Evolutionary conservation across 1,140 invertebrate species (phyloP), one percentile per base, ranked within the genome.

Genomic region (Drosophila saltans): DNA sequence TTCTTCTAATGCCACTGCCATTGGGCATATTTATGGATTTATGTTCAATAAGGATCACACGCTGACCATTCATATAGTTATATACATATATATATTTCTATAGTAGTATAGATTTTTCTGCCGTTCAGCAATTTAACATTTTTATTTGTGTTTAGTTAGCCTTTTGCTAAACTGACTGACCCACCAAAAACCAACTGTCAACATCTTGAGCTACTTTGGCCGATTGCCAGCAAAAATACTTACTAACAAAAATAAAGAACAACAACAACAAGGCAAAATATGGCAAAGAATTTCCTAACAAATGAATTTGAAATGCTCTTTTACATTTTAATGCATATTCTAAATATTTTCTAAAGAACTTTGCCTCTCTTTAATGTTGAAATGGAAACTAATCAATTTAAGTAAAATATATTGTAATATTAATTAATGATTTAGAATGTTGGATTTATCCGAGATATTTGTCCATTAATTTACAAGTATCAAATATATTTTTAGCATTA

Each of bases 21-120:
- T 66, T 76, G 81, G 79, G 66, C 76, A 88, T 80, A 74, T 75
- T 86, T 86, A 88, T 88, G 69, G 76, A 76, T 76, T 67, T 81
- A 43, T 73, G 58, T 66, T 72, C 56, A 78, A 67, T 70, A 62
- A 75, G 64, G 45, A 48, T 70, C 56, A 69, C 48, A 75, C 59
- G 66, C 74, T 55, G 62, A 62, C 73, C 65, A 75, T 59, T 78
- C 26, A 36, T n/a, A 8, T 52, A 5, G 1, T 4, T n/a, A 5
- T 16, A 11, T n/a, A 0, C 26, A 1, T 52, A 3, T 26, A 28
- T 24, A 16, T 28, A 40, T 28, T 41, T 21, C 7, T 21, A 6
- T n/a, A 11, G 4, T 10, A 45, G 8, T 7, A 40, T 28, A 36
- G 45, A 36, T 45, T 48, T 48, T 48, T 24, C 60, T 28, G 33